Evolutionary conservation across 2,113 vertebrate genomes (phyloP), one percentile per base, ranked within the genome.

Genomic region (Indri indri): DNA sequence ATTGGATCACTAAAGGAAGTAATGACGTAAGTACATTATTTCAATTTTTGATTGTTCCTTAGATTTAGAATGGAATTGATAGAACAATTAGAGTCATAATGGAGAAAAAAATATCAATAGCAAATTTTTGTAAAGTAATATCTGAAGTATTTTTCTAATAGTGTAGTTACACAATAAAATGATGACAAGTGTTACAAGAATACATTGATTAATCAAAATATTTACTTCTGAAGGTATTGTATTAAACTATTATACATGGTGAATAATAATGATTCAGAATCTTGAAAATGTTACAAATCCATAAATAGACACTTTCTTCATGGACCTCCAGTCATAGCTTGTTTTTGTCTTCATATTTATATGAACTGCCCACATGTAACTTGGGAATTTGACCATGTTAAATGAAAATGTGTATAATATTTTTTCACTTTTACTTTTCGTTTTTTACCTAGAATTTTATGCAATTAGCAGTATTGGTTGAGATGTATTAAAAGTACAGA

Each of bases 1-100:
- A 99, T 99, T 89, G 99, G 99, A 89, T 99, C 99, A 45, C 97
- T 99, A 81, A 99, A 99, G 98, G 99, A 99, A 98, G 99, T 99
- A 91, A 99, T 99, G 99, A 99, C 99, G 99, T 99, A 99, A 99
- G 99, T 98, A 57, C 25, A 30, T 82, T 61, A 37, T 97, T 34
- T 12, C 65, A 94, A 7, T 88, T 70, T 94, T 81, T 90, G 74
- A 30, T 63, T 88, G 4, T 93, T 97, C 10, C 37, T 95, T 88
- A 57, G 30, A 91, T 86, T 81, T 92, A 71, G 5, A 94, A 86
- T 88, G 34, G 22, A 88, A 93, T 77, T 94, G 59, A 73, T 89
- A 34, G 25, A 80, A 88, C 8, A 70, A 12, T 65, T 94, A 74
- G 57, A 88, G 30, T 86, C 37, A 87, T 96, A 79, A 88, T 88